phyloP scores from a whole-genome alignment of 2,797 vertebrate species.

The Anabas testudineus region DNA sequence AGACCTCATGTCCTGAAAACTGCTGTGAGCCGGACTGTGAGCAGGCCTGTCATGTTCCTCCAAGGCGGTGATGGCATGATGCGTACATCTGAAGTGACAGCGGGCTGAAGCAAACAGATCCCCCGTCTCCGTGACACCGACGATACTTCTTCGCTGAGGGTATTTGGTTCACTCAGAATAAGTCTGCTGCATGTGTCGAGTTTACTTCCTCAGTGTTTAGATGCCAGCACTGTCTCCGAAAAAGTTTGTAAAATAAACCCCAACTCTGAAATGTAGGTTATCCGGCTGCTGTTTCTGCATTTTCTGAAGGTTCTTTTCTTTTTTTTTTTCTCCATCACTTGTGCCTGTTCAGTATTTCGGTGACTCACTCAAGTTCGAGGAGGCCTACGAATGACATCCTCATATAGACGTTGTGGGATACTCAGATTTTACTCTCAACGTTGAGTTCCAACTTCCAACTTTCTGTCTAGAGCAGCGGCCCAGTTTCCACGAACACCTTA shows the following conservation, averaged over 20 bases:
- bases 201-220: conserved; percentile 27
- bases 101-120: conserved; percentile 60
- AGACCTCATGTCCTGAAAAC: conserved; percentile 63
- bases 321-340: background rate
- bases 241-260: conserved; percentile 53
- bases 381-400: background rate
- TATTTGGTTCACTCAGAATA: conserved; percentile 45
- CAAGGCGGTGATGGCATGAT: conserved; percentile 58
- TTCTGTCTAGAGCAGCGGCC: background rate
- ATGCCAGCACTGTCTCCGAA: conserved; percentile 12
- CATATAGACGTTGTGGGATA: background rate
- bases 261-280: conserved; percentile 42
- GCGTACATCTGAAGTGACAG: conserved; percentile 73
- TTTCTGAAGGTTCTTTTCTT: conserved; percentile 12
- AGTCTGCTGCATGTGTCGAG: conserved; percentile 24
- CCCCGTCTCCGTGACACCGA: conserved; percentile 47
- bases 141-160: conserved; percentile 18
- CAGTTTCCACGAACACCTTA: background rate
- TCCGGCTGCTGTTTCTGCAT: conserved; percentile 13
- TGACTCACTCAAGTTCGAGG: conserved; percentile 2
- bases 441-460: background rate
- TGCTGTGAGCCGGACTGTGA: conserved; percentile 57
- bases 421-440: background rate
- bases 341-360: conserved; percentile 16
- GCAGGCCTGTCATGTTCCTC: conserved; percentile 67